Conservation (phyloP, 2,888 invertebrate genomes). For the Meghimatium bilineatum region DNA sequence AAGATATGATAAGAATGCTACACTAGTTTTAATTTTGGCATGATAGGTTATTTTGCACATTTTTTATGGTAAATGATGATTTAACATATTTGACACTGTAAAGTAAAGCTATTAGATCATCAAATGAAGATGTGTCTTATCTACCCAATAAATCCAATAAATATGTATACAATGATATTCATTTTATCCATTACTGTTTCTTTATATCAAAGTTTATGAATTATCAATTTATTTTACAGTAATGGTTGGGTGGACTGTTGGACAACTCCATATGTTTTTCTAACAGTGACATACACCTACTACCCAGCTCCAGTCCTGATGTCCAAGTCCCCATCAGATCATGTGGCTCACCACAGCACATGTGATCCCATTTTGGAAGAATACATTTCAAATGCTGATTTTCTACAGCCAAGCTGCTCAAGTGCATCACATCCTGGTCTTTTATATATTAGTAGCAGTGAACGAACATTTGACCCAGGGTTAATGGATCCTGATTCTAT, state of each 20-base stretch:
- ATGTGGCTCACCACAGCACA: constrained; percentile 82
- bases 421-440: constrained; percentile 20
- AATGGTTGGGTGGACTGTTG: constrained; percentile 96
- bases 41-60: no score
- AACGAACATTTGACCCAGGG: constrained; percentile 86
- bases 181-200: no score
- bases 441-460: neutral
- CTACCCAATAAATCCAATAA: no score
- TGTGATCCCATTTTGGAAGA: constrained; percentile 94
- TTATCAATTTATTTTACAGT: constrained; percentile 60
- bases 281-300: constrained; percentile 92
- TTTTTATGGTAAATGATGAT: no score
- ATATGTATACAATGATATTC: no score
- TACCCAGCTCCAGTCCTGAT: constrained; percentile 94
- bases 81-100: no score
- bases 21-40: no score
- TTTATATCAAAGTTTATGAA: neutral
- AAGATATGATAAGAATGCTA: no score
- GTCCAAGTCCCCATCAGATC: constrained; percentile 77
- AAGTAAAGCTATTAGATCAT: no score
- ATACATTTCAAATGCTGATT: constrained; percentile 82
- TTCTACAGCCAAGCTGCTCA: constrained; percentile 37
- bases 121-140: no score
- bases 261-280: constrained; percentile 94
- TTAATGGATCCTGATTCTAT: constrained; percentile 91